Percentiles rank a stretch among this genome's conserved stretches.
Evolutionary conservation across 2,113 vertebrate genomes (phyloP).

Genomic region (Lota lota): DNA sequence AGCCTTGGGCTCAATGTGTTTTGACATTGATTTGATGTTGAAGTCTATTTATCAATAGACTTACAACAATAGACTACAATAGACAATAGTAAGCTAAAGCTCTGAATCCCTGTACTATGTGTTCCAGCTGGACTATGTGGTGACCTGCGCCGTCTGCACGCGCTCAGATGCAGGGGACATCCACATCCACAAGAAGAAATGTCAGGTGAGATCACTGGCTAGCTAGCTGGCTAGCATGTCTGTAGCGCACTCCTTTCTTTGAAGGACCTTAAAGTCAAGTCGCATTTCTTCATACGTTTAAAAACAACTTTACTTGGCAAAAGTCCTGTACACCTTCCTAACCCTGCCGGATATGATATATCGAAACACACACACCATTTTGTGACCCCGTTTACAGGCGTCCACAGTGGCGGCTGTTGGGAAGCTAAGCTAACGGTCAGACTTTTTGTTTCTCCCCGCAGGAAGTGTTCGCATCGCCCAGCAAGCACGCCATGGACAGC

Average conservation of each 20-base stretch:
- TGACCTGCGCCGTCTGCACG: conserved; percentile 97
- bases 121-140: conserved; percentile 91
- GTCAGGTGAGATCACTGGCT: conserved; percentile 80
- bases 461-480: conserved; percentile 97
- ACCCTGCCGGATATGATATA: no score
- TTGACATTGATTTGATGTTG: not conserved
- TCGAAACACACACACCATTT: no score
- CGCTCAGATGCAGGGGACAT: conserved; percentile 94
- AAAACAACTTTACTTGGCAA: no score
- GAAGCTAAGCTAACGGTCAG: not conserved
- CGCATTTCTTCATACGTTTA: no score
- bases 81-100: not conserved
- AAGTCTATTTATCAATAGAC: not conserved
- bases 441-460: conserved; percentile 39
- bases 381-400: no score
- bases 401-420: no score
- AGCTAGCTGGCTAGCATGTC: no score
- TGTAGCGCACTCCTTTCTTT: no score
- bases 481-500: conserved; percentile 98
- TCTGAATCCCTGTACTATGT: not conserved
- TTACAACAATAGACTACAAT: no score
- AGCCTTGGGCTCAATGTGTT: no score
- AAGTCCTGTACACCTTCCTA: no score
- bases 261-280: no score
- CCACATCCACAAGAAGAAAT: conserved; percentile 96